Percentiles rank a stretch among this genome's conserved stretches.
These are phyloP conservation scores for Anoncus sp. DNA, from an alignment of 2,888 invertebrate genomes.

Conservation along the genomic window DNA sequence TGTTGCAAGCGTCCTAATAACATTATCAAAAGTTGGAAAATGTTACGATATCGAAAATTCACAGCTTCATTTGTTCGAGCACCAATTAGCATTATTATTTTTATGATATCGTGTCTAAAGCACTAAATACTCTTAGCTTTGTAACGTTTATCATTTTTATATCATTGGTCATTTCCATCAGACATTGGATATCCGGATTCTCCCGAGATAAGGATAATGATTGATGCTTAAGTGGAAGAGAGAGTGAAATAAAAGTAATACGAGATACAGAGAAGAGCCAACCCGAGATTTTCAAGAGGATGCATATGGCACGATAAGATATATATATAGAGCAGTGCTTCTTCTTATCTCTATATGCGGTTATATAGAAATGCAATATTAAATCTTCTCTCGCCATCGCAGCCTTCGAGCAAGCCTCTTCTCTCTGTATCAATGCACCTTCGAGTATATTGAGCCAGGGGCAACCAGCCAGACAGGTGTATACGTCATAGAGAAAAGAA, in stretches of 20 bases:
- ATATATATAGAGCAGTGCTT: not conserved
- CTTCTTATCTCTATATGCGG: constrained; percentile 24
- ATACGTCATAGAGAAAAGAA: constrained; percentile 5
- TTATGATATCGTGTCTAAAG: too few relatives aligned
- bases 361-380: constrained; percentile 44
- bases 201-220: not conserved
- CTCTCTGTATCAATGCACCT: constrained; percentile 51
- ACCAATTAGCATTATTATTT: too few relatives aligned
- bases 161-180: too few relatives aligned
- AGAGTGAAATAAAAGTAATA: not conserved
- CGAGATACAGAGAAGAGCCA: not conserved
- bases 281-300: constrained; percentile 35
- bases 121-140: too few relatives aligned
- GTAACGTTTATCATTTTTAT: too few relatives aligned
- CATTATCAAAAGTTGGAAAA: too few relatives aligned
- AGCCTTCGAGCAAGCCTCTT: constrained; percentile 7
- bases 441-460: constrained; percentile 37
- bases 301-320: constrained; percentile 15
- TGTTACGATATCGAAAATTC: too few relatives aligned
- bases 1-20: too few relatives aligned
- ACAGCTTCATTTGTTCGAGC: too few relatives aligned
- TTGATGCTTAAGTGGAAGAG: not conserved
- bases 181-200: not conserved
- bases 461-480: not conserved
- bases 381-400: constrained; percentile 24